Evolutionary conservation across 2,888 invertebrate species (phyloP), one percentile per base, ranked within the genome.

Genomic region (Aporophyla nigra): DNA sequence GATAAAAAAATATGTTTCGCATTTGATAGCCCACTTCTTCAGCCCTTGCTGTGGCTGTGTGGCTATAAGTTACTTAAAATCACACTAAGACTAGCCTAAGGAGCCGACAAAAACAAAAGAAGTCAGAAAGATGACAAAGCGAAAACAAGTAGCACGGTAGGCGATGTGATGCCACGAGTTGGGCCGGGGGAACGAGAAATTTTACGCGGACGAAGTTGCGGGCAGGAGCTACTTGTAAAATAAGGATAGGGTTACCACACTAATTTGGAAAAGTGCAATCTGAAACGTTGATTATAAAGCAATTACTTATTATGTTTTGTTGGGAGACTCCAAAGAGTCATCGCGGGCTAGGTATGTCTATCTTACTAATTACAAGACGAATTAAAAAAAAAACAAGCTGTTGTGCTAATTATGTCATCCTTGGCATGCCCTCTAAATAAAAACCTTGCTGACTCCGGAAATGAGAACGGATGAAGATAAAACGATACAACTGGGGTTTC

Each of bases 381-480:
- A 54, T 54, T 74, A 72, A 21, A 62, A 40, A 33, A 40, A 24
- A 74, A 80, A 51, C n/a, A 19, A 62, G 7, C 7, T 27, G 21
- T 80, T 49, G 33, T 77, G 61, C n/a, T 43, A 76, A 78, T 59
- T 53, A 46, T 16, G 19, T 7, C n/a, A 58, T 80, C 74, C 74
- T 77, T 62, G 61, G 33, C 40, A 14, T 33, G 27, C n/a, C 54
- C 40, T 80, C 27, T 49, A 27, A 49, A 33, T 1, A 21, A 80
- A 49, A 49, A 56, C 49, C n/a, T 80, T 74, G 54, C 12, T 21
- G 16, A 21, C 14, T 73, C 27, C 21, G 49, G 76, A 62, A 79
- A 16, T 62, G 5, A 14, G 21, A n/a, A 79, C 46, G 14, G 14
- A 53, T 6, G 3, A 27, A 62, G 16, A 33, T n/a, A 33, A 58